These are phyloP conservation scores for Oppia nitens DNA, from an alignment of 1,140 invertebrate genomes.

Conservation along the genomic window DNA sequence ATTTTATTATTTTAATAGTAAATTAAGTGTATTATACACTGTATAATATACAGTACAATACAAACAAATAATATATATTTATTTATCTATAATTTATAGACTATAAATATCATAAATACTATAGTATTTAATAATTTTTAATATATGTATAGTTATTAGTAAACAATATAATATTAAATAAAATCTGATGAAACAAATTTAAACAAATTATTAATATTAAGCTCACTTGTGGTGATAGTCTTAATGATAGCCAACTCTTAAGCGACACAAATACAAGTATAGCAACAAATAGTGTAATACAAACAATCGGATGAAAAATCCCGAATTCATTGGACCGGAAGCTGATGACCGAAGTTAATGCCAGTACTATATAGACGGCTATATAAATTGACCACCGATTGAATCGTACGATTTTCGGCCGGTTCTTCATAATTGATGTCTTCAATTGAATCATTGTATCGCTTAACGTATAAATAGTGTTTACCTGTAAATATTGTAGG, in stretches of 20 bases:
- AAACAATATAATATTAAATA: background rate
- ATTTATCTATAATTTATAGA: background rate
- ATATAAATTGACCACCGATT: background rate
- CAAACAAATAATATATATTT: background rate
- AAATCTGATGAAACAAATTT: background rate
- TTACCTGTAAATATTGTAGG: background rate
- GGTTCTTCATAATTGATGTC: background rate
- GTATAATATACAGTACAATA: background rate
- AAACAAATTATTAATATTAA: background rate
- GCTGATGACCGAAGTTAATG: background rate
- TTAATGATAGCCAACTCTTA: background rate
- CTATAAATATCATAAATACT: background rate
- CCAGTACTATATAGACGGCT: background rate
- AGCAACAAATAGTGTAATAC: background rate
- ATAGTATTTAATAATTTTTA: background rate
- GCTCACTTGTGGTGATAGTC: background rate
- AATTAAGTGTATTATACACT: background rate
- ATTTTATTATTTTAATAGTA: background rate
- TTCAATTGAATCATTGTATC: background rate
- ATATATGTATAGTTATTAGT: too few species aligned
- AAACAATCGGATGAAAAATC: background rate
- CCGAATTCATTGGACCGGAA: background rate
- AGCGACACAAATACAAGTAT: background rate
- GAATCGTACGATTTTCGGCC: background rate
- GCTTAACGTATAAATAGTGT: background rate